Evolutionary conservation across 2,888 invertebrate species (phyloP), one percentile per base, ranked within the genome.

Genomic region (Molorchus minor): DNA sequence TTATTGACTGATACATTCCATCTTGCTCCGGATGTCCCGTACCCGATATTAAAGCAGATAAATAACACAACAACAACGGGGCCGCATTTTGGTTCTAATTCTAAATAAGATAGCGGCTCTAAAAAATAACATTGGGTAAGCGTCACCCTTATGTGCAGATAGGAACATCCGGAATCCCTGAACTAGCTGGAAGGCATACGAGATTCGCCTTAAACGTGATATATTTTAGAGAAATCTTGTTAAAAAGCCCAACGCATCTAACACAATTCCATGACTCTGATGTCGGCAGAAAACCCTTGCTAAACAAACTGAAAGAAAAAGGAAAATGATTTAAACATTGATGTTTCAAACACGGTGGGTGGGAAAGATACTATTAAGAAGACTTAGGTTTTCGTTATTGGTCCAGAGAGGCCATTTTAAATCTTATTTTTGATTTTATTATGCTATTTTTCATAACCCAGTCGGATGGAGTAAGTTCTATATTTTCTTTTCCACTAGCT

Each of bases 221-320:
- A 49, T 36, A 49, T 49, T 49, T 38, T 16, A 36, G 13, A 38
- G 49, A 16, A 49, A 49, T 33, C 49, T 49, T 49, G 49, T 49
- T 49, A 49, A 49, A 49, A 38, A 49, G 33, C 33, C 33, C 33
- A 33, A 49, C 38, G 25, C 49, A 38, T 49, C 49, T 38, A 36
- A 21, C 35, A 12, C 49, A 38, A 49, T 49, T 29, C 49, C 25
- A 38, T 13, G 16, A 16, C 49, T 20, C 38, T 25, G 12, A 21
- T 20, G 36, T 25, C 36, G 21, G 36, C 49, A 38, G 16, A 16
- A 49, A 38, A 49, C 49, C 49, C 49, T 30, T 25, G 36, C 10
- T 38, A 49, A 49, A 49, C 49, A 38, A 16, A 13, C 36, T n/a
- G 38, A 38, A 25, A 12, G 4, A n/a, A n/a, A 38, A 35, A 38